Evolutionary conservation across 2,888 invertebrate genomes (phyloP), one percentile per base, ranked within the genome.

Genomic region (Parnassius apollo): DNA sequence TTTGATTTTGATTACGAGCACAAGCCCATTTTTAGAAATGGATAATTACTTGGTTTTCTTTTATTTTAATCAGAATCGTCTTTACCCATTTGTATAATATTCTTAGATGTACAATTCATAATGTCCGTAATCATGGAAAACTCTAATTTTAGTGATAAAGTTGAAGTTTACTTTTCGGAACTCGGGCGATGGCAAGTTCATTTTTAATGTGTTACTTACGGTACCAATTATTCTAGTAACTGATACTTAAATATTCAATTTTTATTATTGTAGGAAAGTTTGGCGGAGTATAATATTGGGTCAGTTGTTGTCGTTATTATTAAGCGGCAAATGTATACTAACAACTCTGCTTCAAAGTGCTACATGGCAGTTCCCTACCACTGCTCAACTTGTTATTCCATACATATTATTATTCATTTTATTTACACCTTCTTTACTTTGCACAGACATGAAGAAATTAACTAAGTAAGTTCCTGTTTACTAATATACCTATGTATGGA

Each of bases 361-460:
- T 66, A 93, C 94, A 67, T 94, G 94, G 75, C 94, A 96, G 65
- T 93, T 95, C 69, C 93, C 96, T 42, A 96, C 96, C 9, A 96
- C 96, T 70, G 96, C 95, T 56, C 97, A 97, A 86, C 94, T 95
- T 70, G 94, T 97, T 74, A 93, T 96, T 57, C 96, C 96, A 75
- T 97, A 97, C 81, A 91, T 95, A 70, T 91, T 95, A 68, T 92
- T 97, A 70, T 95, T 95, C 75, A 88, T 96, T 71, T 93, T 96
- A 66, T 97, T 96, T 80, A 95, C 95, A 54, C 95, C 96, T 62
- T 94, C 95, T 82, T 86, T 97, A 75, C 94, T 96, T 2, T 96
- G 95, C 84, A 93, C 94, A 71, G 93, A 94, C 66, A 91, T 96
- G 52, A 92, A 94, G 70, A 92, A 93, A 56, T 83, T 96, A 68